These are phyloP conservation scores for Notothenia coriiceps DNA, from an alignment of 2,113 vertebrate genomes.

Conservation along the genomic window DNA sequence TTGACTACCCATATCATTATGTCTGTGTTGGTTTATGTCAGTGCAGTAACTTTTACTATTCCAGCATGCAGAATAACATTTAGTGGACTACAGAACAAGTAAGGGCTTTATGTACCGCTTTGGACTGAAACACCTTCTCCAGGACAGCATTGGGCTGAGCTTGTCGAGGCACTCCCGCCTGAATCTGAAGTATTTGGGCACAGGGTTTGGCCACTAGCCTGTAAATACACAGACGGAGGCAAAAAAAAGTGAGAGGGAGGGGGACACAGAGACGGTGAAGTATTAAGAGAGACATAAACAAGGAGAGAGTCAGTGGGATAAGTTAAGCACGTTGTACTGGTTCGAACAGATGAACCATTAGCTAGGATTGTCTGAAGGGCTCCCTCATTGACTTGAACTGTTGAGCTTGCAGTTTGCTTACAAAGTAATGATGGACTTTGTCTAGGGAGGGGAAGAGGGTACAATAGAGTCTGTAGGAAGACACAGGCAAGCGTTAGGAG, in stretches of 20 bases:
- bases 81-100: conserved; percentile 37
- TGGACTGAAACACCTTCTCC: conserved; percentile 94
- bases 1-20: conserved; percentile 32
- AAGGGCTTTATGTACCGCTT: conserved; percentile 82
- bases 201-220: conserved; percentile 96
- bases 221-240: conserved; percentile 63
- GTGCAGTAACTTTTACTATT: conserved; percentile 13
- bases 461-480: conserved; percentile 19
- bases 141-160: conserved; percentile 93
- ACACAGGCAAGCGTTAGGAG: conserved; percentile 17
- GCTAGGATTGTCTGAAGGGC: neutral
- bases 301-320: conserved; percentile 27
- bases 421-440: conserved; percentile 23
- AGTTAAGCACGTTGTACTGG: conserved; percentile 3
- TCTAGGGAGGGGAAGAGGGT: neutral
- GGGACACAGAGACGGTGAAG: conserved; percentile 47
- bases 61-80: conserved; percentile 6
- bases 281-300: conserved; percentile 45
- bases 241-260: conserved; percentile 36
- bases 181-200: conserved; percentile 90
- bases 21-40: neutral
- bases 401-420: conserved; percentile 29
- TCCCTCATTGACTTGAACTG: conserved; percentile 18
- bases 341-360: conserved; percentile 12
- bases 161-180: conserved; percentile 85